Conservation (phyloP, 2,797 vertebrate genomes). For the Hydrolagus colliei region DNA sequence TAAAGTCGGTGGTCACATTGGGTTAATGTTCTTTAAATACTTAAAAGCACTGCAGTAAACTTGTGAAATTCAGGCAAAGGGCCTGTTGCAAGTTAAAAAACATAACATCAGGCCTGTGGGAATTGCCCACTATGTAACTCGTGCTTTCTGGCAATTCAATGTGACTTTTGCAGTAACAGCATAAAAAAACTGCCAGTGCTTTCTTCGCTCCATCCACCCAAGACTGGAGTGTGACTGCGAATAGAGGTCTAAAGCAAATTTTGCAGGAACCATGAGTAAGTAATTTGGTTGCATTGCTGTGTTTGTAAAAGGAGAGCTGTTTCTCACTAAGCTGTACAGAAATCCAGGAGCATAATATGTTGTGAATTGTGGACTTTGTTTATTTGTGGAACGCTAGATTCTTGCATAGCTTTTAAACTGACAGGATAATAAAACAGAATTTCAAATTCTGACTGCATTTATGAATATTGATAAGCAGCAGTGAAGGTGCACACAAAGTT, state of each 20-base stretch:
- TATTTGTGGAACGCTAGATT: neutral
- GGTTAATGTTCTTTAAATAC: neutral
- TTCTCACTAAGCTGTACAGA: neutral
- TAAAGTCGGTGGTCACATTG: neutral
- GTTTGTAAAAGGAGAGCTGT: no score
- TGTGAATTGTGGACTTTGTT: neutral
- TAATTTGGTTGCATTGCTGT: neutral
- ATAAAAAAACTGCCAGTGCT: slow-evolving; percentile 1
- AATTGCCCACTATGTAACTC: slow-evolving; percentile 13
- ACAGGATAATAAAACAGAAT: neutral
- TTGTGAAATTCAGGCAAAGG: slow-evolving; percentile 10
- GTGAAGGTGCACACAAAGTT: neutral
- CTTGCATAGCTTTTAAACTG: neutral
- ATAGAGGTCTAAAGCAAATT: slow-evolving; percentile 5
- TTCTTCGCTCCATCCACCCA: neutral
- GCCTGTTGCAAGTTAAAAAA: neutral
- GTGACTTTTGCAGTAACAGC: slow-evolving; percentile 14
- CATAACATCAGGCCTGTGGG: slow-evolving; percentile 1
- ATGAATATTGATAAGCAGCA: neutral
- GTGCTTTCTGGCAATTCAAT: slow-evolving; percentile 15
- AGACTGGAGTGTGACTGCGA: slow-evolving; percentile 11
- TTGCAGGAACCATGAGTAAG: slow-evolving; percentile 17
- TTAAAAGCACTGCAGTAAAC: neutral
- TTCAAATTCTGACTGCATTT: neutral
- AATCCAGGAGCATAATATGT: neutral